phyloP scores from a whole-genome alignment of 30 jellyfish, hydroid and myxozoan species.

The Aurelia aurita complex sp. Pacific region DNA sequence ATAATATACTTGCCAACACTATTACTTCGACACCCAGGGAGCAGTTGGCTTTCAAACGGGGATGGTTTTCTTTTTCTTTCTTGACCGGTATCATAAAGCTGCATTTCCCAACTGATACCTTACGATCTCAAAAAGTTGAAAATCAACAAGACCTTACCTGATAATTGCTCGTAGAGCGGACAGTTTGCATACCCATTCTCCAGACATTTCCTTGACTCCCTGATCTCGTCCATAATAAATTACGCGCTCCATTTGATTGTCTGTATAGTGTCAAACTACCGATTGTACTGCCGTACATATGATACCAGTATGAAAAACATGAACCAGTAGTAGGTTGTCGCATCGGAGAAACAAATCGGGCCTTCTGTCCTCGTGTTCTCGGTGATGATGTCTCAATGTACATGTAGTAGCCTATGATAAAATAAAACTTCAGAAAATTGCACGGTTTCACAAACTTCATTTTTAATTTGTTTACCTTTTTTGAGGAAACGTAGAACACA shows the following conservation, averaged over 20 bases:
- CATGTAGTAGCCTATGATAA: constrained; percentile 73
- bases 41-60: no score
- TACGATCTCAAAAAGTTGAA: no score
- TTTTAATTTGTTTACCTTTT: no score
- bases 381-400: constrained; percentile 97
- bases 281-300: constrained; percentile 87
- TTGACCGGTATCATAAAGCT: no score
- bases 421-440: no score
- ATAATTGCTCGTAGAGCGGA: constrained; percentile 56
- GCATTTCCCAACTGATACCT: no score
- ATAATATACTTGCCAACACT: no score
- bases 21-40: no score
- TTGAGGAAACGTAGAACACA: no score
- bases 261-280: constrained; percentile 72
- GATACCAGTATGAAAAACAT: constrained; percentile 93
- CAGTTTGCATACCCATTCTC: constrained; percentile 81
- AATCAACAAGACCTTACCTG: constrained; percentile 58
- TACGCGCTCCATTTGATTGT: constrained; percentile 39
- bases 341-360: constrained; percentile 70
- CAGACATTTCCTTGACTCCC: constrained; percentile 83
- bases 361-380: constrained; percentile 75
- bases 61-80: no score
- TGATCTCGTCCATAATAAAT: constrained; percentile 71
- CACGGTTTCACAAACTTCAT: no score
- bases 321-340: constrained; percentile 72